Evolutionary conservation across 2,888 invertebrate species (phyloP).

Genomic region (Drosophila ezoana): DNA sequence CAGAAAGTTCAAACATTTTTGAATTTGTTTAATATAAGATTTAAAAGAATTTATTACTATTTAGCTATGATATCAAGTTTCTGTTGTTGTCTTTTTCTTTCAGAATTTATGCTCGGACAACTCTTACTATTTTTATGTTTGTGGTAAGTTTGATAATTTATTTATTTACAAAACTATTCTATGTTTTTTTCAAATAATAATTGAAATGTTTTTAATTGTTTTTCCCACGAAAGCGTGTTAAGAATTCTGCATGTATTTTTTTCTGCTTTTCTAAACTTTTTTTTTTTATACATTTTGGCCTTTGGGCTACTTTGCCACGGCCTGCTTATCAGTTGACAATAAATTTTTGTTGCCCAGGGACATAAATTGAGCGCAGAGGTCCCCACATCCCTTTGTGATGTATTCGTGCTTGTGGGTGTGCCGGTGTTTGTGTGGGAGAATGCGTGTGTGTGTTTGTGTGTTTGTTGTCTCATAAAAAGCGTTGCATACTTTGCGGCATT

Average conservation of each 20-base stretch:
- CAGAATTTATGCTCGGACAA: too few relatives aligned
- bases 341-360: slow-evolving; percentile 77
- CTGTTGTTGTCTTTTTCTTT: too few relatives aligned
- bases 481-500: slow-evolving; percentile 76
- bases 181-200: neutral
- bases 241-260: slow-evolving; percentile 15
- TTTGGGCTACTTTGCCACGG: slow-evolving; percentile 67
- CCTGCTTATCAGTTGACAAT: slow-evolving; percentile 81
- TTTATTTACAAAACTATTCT: too few relatives aligned
- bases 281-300: slow-evolving; percentile 48
- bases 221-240: slow-evolving; percentile 44
- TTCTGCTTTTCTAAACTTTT: slow-evolving; percentile 36
- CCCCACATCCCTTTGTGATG: slow-evolving; percentile 53
- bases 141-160: too few relatives aligned
- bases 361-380: slow-evolving; percentile 70
- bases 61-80: neutral
- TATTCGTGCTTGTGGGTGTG: slow-evolving; percentile 38
- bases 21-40: neutral
- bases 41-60: neutral
- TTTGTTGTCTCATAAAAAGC: slow-evolving; percentile 49
- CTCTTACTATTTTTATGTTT: too few relatives aligned
- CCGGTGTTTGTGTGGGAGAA: slow-evolving; percentile 16
- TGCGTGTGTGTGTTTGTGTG: slow-evolving; percentile 1
- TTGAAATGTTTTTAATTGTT: neutral
- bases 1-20: too few relatives aligned